A percentile compares a stretch with the other conserved stretches of the same genome.
Conservation (phyloP, 23 tunicate species). For the Botrylloides violaceus region DNA sequence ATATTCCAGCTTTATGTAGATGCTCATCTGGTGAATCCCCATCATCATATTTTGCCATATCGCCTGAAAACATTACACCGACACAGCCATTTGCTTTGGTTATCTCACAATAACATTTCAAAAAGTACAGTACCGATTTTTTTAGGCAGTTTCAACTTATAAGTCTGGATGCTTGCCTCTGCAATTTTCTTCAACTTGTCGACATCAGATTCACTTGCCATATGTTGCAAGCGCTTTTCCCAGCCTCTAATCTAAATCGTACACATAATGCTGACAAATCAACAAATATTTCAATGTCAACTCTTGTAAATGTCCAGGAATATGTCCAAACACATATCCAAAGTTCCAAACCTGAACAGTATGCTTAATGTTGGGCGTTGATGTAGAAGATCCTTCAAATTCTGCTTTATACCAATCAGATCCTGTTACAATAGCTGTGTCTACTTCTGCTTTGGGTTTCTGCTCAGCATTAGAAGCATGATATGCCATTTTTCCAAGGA, state of each 20-base stretch:
- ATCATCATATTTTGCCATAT: constrained; percentile 29
- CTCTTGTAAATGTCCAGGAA: no score
- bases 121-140: constrained; percentile 61
- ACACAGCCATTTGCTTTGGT: no score
- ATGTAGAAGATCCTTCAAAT: constrained; percentile 54
- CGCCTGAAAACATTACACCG: no score
- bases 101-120: no score
- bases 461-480: constrained; percentile 29
- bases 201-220: constrained; percentile 49
- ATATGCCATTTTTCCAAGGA: constrained; percentile 40
- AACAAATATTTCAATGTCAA: no score
- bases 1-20: constrained; percentile 44
- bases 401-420: constrained; percentile 83
- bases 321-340: no score
- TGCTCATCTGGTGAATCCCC: constrained; percentile 66
- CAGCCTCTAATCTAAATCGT: constrained; percentile 80
- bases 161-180: constrained; percentile 32
- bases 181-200: constrained; percentile 44
- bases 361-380: constrained; percentile 27
- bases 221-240: constrained; percentile 86
- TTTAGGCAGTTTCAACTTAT: constrained; percentile 53
- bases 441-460: constrained; percentile 44
- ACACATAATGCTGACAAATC: no score
- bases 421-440: constrained; percentile 47
- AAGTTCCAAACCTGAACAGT: constrained; percentile 40